A percentile compares a stretch with the other conserved stretches of the same genome.
Conservation (phyloP, 1,140 invertebrate species). For the Ylistrum balloti region DNA sequence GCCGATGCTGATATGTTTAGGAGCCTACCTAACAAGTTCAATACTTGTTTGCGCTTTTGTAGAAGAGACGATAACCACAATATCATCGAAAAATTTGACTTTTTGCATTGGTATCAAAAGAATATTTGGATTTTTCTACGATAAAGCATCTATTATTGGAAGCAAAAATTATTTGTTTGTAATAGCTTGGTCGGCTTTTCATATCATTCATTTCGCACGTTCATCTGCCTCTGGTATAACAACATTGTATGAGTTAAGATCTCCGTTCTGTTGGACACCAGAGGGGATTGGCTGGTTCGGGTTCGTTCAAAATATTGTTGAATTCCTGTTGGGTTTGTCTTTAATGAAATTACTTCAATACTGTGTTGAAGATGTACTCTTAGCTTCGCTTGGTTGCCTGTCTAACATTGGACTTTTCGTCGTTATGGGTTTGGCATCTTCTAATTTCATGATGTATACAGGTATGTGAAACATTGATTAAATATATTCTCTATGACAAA, state of each 20-base stretch:
- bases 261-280: background rate
- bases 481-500: too few species aligned
- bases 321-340: background rate
- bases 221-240: background rate
- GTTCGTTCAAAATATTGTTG: background rate
- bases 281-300: background rate
- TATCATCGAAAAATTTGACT: background rate
- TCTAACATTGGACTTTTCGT: background rate
- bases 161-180: background rate
- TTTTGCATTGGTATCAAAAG: background rate
- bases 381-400: background rate
- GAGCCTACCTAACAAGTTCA: background rate
- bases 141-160: background rate
- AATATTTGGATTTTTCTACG: conserved; percentile 31
- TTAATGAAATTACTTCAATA: background rate
- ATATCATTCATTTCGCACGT: background rate
- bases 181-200: background rate
- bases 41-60: background rate
- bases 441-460: background rate
- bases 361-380: background rate
- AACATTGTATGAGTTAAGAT: background rate
- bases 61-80: background rate
- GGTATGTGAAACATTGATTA: too few species aligned
- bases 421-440: background rate
- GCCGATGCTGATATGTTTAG: background rate